Evolutionary conservation across 2,888 invertebrate species (phyloP), one percentile per base, ranked within the genome.

Genomic region (Ornithoptera alexandrae): DNA sequence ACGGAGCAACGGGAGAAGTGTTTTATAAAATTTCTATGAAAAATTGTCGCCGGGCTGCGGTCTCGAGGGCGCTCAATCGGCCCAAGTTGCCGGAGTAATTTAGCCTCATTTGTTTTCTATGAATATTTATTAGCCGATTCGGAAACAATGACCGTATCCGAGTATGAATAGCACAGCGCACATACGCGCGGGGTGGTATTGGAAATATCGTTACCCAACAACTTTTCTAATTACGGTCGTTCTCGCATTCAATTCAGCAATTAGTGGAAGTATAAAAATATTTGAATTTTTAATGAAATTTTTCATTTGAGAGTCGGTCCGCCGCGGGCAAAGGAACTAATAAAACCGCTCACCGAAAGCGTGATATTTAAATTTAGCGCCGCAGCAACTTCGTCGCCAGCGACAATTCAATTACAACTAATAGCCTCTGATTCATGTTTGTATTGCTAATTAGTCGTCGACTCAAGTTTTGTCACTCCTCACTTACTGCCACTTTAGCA

Each of bases 371-470:
- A 92, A 92, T 92, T 90, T 81, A 82, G 82, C 83, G 83, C 82
- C 84, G 88, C 85, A 83, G 81, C 84, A 90, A 89, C 88, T 90
- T 88, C 83, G 83, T 86, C 84, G 84, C 87, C 86, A 86, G 84
- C 89, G 81, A 86, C 87, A 90, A 92, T 92, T 92, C 90, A 92
- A 92, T 92, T 92, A 92, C 89, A 90, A 90, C 88, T 92, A 92
- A 92, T 92, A 91, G 92, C 90, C 89, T 82, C 90, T 91, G 92
- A 92, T 92, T 92, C 92, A 92, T 92, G 92, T 92, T 92, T 92
- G 92, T 92, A 91, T 90, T 89, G 88, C 88, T 92, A 92, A 92
- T 92, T 92, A 91, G 90, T 92, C 85, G 85, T 82, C 84, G 85
- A 85, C 90, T 90, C 88, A 90, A 92, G 91, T 92, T 92, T 90